A percentile compares a stretch with the other conserved stretches of the same genome.
Evolutionary conservation across 1,140 invertebrate genomes (phyloP).

Genomic region (Vollenhovia emeryi): DNA sequence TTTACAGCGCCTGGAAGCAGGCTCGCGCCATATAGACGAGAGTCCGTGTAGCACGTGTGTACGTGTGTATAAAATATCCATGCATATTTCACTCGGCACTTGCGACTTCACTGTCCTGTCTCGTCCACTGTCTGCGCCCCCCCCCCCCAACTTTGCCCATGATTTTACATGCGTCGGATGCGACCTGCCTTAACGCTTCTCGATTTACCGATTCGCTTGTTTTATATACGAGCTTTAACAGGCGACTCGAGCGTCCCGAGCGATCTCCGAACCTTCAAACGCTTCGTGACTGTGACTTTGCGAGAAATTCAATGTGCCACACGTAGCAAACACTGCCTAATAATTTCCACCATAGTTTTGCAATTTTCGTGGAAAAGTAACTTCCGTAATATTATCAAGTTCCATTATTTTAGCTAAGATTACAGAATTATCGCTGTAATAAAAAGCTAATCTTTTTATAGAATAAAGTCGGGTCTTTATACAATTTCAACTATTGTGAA

Average conservation of each 20-base stretch:
- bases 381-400: neutral
- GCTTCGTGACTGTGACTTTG: neutral
- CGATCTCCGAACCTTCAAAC: neutral
- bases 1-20: conserved; percentile 78
- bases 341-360: neutral
- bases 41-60: neutral
- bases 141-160: conserved; percentile 37
- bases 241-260: neutral
- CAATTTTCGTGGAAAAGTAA: neutral
- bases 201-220: conserved; percentile 31
- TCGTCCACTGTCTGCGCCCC: conserved; percentile 50
- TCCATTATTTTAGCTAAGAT: neutral
- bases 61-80: conserved; percentile 55
- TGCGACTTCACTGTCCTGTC: conserved; percentile 60
- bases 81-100: conserved; percentile 60
- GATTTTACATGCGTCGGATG: conserved; percentile 36
- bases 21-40: conserved; percentile 25
- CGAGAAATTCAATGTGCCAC: neutral
- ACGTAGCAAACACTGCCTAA: neutral
- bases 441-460: neutral
- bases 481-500: neutral
- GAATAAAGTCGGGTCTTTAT: neutral
- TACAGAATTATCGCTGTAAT: neutral
- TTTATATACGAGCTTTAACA: conserved; percentile 16
- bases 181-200: conserved; percentile 34